Percentiles rank a stretch among this genome's conserved stretches.
Evolutionary conservation across 2,113 vertebrate genomes (phyloP).

Genomic region (Oryzias celebensis): DNA sequence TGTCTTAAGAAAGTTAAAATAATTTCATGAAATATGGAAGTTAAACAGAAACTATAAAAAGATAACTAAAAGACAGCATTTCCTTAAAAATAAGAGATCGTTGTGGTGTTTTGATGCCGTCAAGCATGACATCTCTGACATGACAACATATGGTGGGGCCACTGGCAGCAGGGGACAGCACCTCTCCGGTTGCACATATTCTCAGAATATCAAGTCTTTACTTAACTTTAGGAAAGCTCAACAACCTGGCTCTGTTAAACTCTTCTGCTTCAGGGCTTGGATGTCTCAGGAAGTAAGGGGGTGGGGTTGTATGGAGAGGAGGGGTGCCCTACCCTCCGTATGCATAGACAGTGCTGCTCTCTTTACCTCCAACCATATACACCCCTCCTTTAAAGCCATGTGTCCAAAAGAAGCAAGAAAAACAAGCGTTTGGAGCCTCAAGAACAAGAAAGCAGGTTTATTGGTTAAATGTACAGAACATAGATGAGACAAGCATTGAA

Average conservation of each 20-base stretch:
- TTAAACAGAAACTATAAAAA: too few species aligned
- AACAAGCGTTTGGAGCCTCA: background rate
- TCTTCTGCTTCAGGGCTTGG: slow-evolving; percentile 24
- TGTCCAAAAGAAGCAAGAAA: slow-evolving; percentile 6
- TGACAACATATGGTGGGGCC: slow-evolving; percentile 58
- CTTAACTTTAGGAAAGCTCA: background rate
- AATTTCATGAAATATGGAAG: too few species aligned
- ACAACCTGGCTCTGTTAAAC: background rate
- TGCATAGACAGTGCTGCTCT: slow-evolving; percentile 65
- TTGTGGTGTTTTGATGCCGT: slow-evolving; percentile 15
- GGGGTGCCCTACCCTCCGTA: slow-evolving; percentile 23
- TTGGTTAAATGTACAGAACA: too few species aligned
- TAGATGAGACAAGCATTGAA: background rate
- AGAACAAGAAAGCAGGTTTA: too few species aligned
- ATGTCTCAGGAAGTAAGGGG: slow-evolving; percentile 58
- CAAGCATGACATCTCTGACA: background rate
- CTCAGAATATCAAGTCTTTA: background rate
- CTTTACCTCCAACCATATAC: slow-evolving; percentile 67
- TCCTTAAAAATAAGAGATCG: slow-evolving; percentile 2
- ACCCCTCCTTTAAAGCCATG: slow-evolving; percentile 25
- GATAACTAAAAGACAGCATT: too few species aligned
- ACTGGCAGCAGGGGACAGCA: background rate
- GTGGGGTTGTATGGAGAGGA: slow-evolving; percentile 23
- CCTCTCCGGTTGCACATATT: background rate
- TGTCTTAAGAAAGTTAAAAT: too few species aligned